These are phyloP conservation scores for Pyrgus malvae DNA, from an alignment of 2,888 invertebrate genomes.

Conservation along the genomic window DNA sequence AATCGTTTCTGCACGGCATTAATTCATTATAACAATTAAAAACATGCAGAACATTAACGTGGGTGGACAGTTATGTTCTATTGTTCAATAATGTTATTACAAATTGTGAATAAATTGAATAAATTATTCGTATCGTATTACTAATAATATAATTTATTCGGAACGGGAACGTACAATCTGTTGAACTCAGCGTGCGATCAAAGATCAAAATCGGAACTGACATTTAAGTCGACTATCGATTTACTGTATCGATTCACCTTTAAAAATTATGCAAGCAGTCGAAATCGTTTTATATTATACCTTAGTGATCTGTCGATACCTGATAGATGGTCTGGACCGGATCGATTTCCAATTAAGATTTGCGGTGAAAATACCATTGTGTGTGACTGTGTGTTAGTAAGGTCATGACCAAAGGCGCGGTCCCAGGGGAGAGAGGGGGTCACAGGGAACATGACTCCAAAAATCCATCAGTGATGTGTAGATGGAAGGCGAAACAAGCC, in stretches of 20 bases:
- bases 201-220: slow-evolving; percentile 37
- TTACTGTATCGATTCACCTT: slow-evolving; percentile 35
- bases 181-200: slow-evolving; percentile 46
- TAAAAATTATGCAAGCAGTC: slow-evolving; percentile 31
- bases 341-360: not conserved
- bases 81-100: slow-evolving; percentile 23
- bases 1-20: too few relatives aligned
- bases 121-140: slow-evolving; percentile 26
- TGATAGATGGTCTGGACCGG: slow-evolving; percentile 14
- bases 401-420: too few relatives aligned
- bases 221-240: slow-evolving; percentile 37
- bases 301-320: slow-evolving; percentile 18
- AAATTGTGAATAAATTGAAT: slow-evolving; percentile 26
- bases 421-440: too few relatives aligned
- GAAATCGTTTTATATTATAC: slow-evolving; percentile 24
- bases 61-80: slow-evolving; percentile 25
- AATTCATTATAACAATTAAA: slow-evolving; percentile 21
- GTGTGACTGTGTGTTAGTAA: too few relatives aligned
- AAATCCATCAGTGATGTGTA: too few relatives aligned
- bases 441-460: too few relatives aligned
- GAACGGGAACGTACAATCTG: slow-evolving; percentile 39
- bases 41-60: slow-evolving; percentile 21
- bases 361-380: not conserved
- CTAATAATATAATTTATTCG: slow-evolving; percentile 26
- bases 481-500: too few relatives aligned